Evolutionary conservation across 2,797 vertebrate genomes (phyloP).

Genomic region (Smutsia gigantea): DNA sequence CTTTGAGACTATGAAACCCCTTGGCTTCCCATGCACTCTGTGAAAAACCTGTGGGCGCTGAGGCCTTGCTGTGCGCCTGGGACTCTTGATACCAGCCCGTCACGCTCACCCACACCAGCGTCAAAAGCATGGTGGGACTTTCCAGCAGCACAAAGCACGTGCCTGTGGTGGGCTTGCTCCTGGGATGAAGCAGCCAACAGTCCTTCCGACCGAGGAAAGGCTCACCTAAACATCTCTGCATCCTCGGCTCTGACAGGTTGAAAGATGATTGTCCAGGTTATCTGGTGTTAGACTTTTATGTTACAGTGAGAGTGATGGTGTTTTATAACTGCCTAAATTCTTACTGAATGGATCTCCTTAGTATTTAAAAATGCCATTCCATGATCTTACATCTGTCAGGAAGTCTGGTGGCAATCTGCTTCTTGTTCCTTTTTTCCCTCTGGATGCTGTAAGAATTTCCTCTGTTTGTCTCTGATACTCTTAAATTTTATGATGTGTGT

Average conservation of each 20-base stretch:
- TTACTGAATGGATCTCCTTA: neutral
- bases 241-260: neutral
- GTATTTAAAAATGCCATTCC: neutral
- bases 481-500: neutral
- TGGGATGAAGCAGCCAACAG: too few species aligned
- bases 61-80: neutral
- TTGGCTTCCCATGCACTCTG: neutral
- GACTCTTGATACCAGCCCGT: neutral
- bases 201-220: neutral
- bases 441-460: neutral
- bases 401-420: neutral
- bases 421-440: neutral
- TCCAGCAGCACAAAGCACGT: too few species aligned
- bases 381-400: too few species aligned
- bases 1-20: too few species aligned
- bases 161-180: neutral
- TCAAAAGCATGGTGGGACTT: neutral
- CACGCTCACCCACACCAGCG: neutral
- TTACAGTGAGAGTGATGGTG: fast-evolving
- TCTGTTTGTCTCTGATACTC: neutral
- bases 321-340: neutral
- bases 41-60: neutral
- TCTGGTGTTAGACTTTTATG: too few species aligned
- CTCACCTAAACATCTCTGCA: neutral
- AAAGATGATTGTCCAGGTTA: neutral